Evolutionary conservation across 1,140 invertebrate genomes (phyloP).

Genomic region (Drosophila ironensis): DNA sequence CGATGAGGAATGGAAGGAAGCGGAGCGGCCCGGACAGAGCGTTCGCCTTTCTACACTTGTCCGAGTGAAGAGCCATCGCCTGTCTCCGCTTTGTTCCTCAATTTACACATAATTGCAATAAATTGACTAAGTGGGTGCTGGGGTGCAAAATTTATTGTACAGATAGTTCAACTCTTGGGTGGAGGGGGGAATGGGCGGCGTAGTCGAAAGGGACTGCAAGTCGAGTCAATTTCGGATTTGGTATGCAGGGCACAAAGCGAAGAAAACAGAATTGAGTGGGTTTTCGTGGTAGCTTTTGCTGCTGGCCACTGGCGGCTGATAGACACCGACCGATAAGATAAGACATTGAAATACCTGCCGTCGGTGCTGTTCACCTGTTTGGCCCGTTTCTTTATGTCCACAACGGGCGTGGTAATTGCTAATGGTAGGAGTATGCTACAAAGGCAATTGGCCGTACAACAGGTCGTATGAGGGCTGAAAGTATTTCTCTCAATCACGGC

Average conservation of each 20-base stretch:
- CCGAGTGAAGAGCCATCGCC: conserved; percentile 36
- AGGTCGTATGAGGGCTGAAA: conserved; percentile 57
- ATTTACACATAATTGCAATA: conserved; percentile 80
- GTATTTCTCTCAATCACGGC: conserved; percentile 17
- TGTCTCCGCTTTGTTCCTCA: conserved; percentile 67
- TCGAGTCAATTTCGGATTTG: conserved; percentile 20
- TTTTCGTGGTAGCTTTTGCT: not conserved
- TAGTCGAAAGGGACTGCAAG: conserved; percentile 12
- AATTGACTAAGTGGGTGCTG: conserved; percentile 55
- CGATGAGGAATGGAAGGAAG: conserved; percentile 7
- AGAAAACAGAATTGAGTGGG: not conserved
- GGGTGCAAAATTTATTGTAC: conserved; percentile 37
- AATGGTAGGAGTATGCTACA: not conserved
- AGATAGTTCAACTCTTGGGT: conserved; percentile 2
- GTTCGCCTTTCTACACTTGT: conserved; percentile 16
- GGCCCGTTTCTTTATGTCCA: conserved; percentile 19
- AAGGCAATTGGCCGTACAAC: conserved; percentile 48
- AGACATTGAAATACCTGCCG: conserved; percentile 26
- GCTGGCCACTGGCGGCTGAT: conserved; percentile 27
- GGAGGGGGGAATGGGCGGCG: not conserved
- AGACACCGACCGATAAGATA: conserved; percentile 61
- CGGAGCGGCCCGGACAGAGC: not conserved
- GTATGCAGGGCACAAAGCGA: conserved; percentile 27
- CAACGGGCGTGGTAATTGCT: conserved; percentile 24
- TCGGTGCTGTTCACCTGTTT: conserved; percentile 3